Evolutionary conservation across 2,888 invertebrate genomes (phyloP).

Genomic region (Nomada ferruginata): DNA sequence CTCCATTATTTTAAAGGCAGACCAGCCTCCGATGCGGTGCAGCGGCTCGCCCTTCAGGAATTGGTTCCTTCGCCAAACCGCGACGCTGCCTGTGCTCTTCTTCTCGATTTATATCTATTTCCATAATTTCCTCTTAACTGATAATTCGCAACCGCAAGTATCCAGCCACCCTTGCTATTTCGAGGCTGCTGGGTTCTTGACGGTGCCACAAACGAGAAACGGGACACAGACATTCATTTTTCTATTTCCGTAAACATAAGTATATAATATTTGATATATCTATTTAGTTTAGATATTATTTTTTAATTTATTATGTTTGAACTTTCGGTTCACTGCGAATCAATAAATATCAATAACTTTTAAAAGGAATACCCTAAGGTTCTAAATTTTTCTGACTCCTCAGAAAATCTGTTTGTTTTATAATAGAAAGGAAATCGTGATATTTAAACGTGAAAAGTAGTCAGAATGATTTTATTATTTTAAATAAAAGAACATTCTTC

Average conservation of each 20-base stretch:
- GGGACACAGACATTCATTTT: constrained; percentile 40
- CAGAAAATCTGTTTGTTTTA: no score
- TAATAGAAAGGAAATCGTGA: no score
- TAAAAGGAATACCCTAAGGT: no score
- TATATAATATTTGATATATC: neutral
- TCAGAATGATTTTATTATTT: no score
- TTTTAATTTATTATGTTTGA: no score
- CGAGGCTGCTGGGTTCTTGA: no score
- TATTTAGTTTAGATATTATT: neutral
- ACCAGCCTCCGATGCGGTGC: constrained; percentile 42
- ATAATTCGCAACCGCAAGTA: constrained; percentile 77
- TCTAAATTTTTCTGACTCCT: no score
- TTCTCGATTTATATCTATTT: constrained; percentile 82
- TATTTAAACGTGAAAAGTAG: no score
- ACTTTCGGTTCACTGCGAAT: no score
- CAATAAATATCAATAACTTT: no score
- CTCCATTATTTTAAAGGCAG: constrained; percentile 73
- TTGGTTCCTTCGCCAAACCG: constrained; percentile 52
- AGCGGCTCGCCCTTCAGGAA: constrained; percentile 46
- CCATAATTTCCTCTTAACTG: constrained; percentile 83
- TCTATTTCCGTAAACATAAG: neutral
- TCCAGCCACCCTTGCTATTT: constrained; percentile 54
- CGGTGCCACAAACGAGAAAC: constrained; percentile 17
- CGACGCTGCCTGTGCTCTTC: constrained; percentile 63
- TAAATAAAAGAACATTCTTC: no score